These are phyloP conservation scores for Drosophila arizonae DNA, from an alignment of 1,140 invertebrate species.

Conservation along the genomic window DNA sequence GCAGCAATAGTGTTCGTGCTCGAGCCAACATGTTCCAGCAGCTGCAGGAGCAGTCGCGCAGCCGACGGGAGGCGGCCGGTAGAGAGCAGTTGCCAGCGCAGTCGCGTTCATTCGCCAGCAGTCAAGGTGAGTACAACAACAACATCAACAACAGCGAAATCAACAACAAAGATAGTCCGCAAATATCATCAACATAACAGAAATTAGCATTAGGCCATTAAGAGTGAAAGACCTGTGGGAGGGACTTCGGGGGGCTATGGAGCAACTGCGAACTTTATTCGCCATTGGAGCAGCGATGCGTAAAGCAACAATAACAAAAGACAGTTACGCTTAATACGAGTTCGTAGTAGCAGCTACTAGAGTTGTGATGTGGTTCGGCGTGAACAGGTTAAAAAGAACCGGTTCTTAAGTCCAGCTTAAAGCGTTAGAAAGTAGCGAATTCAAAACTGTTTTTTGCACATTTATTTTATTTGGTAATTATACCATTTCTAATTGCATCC, in stretches of 20 bases:
- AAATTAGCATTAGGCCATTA: constrained; percentile 71
- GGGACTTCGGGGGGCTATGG: background rate
- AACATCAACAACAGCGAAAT: background rate
- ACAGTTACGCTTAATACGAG: constrained; percentile 7
- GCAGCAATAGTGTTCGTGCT: constrained; percentile 86
- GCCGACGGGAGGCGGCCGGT: constrained; percentile 37
- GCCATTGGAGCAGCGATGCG: constrained; percentile 47
- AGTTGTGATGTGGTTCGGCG: constrained; percentile 5
- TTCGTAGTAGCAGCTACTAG: constrained; percentile 11
- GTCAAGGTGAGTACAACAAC: constrained; percentile 56
- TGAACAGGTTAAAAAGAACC: constrained; percentile 27
- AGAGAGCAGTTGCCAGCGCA: constrained; percentile 38
- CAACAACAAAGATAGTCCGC: background rate
- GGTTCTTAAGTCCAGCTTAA: background rate
- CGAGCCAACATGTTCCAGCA: constrained; percentile 86
- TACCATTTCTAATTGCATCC: too few relatives aligned
- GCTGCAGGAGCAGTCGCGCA: constrained; percentile 83
- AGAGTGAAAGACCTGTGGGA: constrained; percentile 35
- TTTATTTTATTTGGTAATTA: too few relatives aligned
- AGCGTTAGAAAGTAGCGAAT: background rate
- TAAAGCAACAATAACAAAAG: constrained; percentile 23
- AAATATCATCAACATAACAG: constrained; percentile 10
- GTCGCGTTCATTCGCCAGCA: constrained; percentile 36
- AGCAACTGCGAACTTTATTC: constrained; percentile 39
- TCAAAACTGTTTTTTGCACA: too few relatives aligned